phyloP scores from a whole-genome alignment of 2,113 vertebrate species.

The Hirundichthys speculiger region DNA sequence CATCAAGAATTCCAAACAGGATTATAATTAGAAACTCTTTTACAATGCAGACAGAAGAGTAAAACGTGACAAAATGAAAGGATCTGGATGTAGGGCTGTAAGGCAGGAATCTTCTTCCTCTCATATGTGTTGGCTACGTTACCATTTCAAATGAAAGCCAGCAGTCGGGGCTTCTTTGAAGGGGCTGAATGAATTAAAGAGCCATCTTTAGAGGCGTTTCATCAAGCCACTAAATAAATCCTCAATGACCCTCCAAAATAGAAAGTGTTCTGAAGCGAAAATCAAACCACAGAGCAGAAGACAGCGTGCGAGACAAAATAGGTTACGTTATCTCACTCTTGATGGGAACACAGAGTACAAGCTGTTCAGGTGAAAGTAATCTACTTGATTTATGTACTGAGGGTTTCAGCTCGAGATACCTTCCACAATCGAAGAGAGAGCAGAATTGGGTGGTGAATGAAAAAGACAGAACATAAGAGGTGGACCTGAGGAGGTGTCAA shows the following conservation, averaged over 20 bases:
- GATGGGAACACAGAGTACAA: conserved; percentile 56
- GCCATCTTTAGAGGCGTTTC: conserved; percentile 37
- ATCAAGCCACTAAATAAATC: conserved; percentile 42
- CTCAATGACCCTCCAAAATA: conserved; percentile 6
- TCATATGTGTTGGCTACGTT: conserved; percentile 35
- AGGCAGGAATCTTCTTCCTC: background rate
- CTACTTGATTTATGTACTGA: conserved; percentile 53
- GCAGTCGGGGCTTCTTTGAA: conserved; percentile 46
- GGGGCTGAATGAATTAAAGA: conserved; percentile 36
- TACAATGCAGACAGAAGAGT: background rate
- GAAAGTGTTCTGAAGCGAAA: conserved; percentile 14
- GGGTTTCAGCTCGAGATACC: conserved; percentile 31
- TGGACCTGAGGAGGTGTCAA: too few relatives aligned
- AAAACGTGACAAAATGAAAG: conserved; percentile 10
- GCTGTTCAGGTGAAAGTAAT: conserved; percentile 60
- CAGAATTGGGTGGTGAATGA: conserved; percentile 17
- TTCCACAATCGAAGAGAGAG: conserved; percentile 21
- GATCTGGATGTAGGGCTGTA: conserved; percentile 8
- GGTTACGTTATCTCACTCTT: conserved; percentile 44
- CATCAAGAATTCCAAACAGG: too few relatives aligned
- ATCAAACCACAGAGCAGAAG: conserved; percentile 27
- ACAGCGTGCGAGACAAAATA: conserved; percentile 30
- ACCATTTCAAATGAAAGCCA: conserved; percentile 57
- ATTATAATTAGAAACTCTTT: background rate
- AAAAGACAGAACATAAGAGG: background rate